Evolutionary conservation across 2,113 vertebrate genomes (phyloP).

Genomic region (Cyanoliseus patagonus): DNA sequence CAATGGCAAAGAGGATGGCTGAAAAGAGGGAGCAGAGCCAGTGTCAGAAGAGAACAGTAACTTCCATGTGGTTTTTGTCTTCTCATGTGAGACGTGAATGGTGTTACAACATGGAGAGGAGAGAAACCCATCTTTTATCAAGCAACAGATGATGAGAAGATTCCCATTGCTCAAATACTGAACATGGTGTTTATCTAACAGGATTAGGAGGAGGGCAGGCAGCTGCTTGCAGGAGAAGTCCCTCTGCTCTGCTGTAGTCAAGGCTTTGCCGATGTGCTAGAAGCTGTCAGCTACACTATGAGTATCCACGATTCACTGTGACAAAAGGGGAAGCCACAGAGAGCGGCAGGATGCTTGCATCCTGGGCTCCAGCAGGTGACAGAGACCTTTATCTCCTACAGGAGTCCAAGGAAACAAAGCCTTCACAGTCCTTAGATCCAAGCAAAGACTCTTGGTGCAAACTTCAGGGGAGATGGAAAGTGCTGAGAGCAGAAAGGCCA

Average conservation of each 20-base stretch:
- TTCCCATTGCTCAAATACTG: not conserved
- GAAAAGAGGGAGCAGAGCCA: not conserved
- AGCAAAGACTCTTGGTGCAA: not conserved
- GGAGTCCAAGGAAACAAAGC: not conserved
- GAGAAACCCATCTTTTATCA: not conserved
- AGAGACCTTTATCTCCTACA: not conserved
- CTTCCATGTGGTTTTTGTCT: not conserved
- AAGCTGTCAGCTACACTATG: not conserved
- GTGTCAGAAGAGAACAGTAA: not conserved
- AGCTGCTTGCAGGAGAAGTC: not conserved
- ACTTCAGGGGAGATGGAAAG: not conserved
- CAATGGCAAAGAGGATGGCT: slow-evolving; percentile 93
- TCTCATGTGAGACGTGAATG: not conserved
- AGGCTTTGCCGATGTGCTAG: fast-evolving
- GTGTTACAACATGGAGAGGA: not conserved
- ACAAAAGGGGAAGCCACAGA: not conserved
- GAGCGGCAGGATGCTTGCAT: not conserved
- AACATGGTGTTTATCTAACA: not conserved
- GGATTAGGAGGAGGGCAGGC: not conserved
- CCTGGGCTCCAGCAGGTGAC: not conserved
- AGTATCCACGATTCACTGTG: not conserved
- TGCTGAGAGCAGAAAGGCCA: not conserved
- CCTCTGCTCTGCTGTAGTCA: not conserved
- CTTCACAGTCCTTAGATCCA: not conserved
- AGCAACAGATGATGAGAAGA: fast-evolving